Evolutionary conservation across 2,888 invertebrate genomes (phyloP).

Genomic region (Pherbina coryleti): DNA sequence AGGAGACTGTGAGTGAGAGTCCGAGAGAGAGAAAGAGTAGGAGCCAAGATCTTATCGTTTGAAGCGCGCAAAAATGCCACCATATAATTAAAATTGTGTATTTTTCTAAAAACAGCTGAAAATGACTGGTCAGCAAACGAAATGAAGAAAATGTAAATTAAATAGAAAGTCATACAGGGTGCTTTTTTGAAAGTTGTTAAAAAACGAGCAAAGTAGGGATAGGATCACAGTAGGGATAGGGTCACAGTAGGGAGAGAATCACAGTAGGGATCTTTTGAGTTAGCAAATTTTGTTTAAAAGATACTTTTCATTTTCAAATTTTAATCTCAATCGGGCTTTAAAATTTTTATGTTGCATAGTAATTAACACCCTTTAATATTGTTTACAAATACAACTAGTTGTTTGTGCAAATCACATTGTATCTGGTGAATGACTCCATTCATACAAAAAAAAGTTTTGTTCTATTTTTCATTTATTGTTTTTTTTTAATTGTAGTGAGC

Average conservation of each 20-base stretch:
- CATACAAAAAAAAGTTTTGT: neutral
- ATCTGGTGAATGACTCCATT: conserved; percentile 5
- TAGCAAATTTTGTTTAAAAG: neutral
- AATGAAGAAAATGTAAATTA: no score
- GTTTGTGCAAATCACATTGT: neutral
- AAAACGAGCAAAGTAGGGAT: no score
- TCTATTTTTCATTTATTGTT: neutral
- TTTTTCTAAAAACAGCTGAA: no score
- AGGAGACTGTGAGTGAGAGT: neutral
- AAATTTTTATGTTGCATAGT: neutral
- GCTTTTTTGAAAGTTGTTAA: no score
- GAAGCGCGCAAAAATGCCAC: no score
- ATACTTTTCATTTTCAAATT: neutral
- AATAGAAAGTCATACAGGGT: no score
- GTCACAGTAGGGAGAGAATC: no score
- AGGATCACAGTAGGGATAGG: no score
- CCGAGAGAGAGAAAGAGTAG: neutral
- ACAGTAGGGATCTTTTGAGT: no score
- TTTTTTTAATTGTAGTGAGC: neutral
- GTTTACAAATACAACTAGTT: neutral
- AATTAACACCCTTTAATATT: neutral
- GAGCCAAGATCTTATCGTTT: neutral
- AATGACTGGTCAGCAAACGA: no score
- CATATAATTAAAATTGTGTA: no score
- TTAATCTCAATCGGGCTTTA: neutral